These are phyloP conservation scores for Steatocranus sp. DNA, from an alignment of 2,797 vertebrate species.

Conservation along the genomic window DNA sequence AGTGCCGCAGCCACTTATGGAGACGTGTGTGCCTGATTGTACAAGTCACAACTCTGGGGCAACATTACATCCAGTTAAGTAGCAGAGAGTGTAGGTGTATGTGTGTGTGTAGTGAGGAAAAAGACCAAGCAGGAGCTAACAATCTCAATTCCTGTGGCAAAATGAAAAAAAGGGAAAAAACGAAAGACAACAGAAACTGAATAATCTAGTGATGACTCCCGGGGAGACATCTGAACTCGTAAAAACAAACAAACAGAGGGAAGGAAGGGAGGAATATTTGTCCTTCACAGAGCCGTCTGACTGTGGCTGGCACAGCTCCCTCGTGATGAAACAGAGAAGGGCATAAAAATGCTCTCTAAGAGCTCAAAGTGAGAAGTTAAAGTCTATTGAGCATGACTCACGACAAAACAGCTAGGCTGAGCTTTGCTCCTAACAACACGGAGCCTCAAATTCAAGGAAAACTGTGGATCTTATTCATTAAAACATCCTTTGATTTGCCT, in stretches of 20 bases:
- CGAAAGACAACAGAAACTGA: background rate
- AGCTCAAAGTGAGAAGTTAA: slow-evolving; percentile 10
- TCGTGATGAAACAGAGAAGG: background rate
- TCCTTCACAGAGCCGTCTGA: slow-evolving; percentile 26
- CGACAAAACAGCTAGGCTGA: background rate
- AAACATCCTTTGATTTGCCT: slow-evolving; percentile 18
- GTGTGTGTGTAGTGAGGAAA: background rate
- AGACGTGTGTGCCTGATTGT: slow-evolving; percentile 5
- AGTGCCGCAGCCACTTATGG: slow-evolving; percentile 46
- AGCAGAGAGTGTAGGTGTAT: background rate
- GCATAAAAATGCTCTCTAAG: background rate
- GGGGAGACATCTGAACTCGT: slow-evolving; percentile 38
- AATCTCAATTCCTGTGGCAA: slow-evolving; percentile 49
- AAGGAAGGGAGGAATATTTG: slow-evolving; percentile 16
- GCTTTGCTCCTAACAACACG: background rate
- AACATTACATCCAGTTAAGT: slow-evolving; percentile 11
- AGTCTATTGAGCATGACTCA: background rate
- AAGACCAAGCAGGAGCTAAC: slow-evolving; percentile 39
- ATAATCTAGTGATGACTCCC: slow-evolving; percentile 56
- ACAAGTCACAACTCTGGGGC: background rate
- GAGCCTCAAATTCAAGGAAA: background rate
- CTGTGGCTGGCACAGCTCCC: background rate
- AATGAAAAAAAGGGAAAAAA: background rate
- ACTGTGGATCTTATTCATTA: slow-evolving; percentile 13
- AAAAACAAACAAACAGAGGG: slow-evolving; percentile 44